Percentiles rank a stretch among this genome's conserved stretches.
These are phyloP conservation scores for Sogatella furcifera DNA, from an alignment of 1,140 invertebrate genomes.

Conservation along the genomic window DNA sequence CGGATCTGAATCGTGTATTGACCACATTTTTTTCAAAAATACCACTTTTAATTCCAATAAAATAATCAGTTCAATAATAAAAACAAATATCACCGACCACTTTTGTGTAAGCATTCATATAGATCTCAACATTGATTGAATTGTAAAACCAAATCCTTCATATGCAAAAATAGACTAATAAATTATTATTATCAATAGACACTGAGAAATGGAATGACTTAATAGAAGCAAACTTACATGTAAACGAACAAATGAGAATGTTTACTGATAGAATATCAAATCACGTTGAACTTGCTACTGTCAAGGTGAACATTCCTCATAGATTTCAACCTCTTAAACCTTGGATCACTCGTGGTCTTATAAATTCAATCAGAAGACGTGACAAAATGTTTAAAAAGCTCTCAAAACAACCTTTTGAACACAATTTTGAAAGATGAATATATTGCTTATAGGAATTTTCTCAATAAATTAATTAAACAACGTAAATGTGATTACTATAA, in stretches of 20 bases:
- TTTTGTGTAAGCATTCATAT: background rate
- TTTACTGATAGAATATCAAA: background rate
- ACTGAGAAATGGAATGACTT: background rate
- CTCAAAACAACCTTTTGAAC: background rate
- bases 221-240: background rate
- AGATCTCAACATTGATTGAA: no score
- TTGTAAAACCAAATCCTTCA: background rate
- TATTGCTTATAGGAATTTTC: background rate
- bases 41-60: background rate
- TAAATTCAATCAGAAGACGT: background rate
- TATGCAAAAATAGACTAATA: background rate
- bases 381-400: background rate
- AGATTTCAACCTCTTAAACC: background rate
- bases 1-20: background rate
- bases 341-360: background rate
- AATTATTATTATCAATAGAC: background rate
- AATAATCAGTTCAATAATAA: background rate
- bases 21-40: background rate
- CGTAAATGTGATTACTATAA: background rate
- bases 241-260: background rate
- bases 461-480: background rate
- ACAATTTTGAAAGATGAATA: background rate
- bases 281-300: background rate
- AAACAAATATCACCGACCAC: background rate
- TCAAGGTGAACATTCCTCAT: background rate